Percentiles rank a stretch among this genome's conserved stretches.
phyloP scores from a whole-genome alignment of 37 sponge, comb jelly and placozoan species.

The Hexactinellida sp. region DNA sequence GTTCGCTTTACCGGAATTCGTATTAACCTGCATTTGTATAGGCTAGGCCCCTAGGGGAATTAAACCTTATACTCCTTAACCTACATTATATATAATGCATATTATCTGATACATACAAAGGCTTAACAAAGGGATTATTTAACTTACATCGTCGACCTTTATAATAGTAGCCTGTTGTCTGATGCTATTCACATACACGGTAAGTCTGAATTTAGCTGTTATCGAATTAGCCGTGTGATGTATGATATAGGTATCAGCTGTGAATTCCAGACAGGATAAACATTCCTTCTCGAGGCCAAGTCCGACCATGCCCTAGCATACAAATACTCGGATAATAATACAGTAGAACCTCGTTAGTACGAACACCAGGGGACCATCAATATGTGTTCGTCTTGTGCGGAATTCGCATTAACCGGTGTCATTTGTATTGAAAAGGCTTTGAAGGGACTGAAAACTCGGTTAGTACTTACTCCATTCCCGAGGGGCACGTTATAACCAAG shows the following conservation, averaged over 20 bases:
- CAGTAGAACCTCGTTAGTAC: too few relatives aligned
- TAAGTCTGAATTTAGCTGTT: conserved; percentile 17
- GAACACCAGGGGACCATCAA: not conserved
- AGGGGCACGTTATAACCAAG: too few relatives aligned
- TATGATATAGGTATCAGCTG: conserved; percentile 52
- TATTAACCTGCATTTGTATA: too few relatives aligned
- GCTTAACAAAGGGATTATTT: not conserved
- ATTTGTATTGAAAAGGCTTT: too few relatives aligned
- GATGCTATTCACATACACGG: conserved; percentile 49
- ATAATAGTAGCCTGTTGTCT: conserved; percentile 64
- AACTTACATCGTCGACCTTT: conserved; percentile 29
- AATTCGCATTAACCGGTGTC: not conserved
- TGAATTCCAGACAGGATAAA: conserved; percentile 56
- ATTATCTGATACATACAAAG: not conserved
- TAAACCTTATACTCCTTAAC: too few relatives aligned
- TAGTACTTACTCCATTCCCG: too few relatives aligned
- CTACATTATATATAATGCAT: too few relatives aligned
- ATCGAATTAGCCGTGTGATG: conserved; percentile 23
- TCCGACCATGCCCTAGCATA: conserved; percentile 61
- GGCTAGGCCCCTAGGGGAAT: too few relatives aligned
- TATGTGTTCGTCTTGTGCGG: not conserved
- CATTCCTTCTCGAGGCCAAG: conserved; percentile 25
- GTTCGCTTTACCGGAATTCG: too few relatives aligned
- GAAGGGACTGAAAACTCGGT: too few relatives aligned
- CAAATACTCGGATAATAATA: too few relatives aligned